phyloP scores from a whole-genome alignment of 1,140 invertebrate genomes.

The Listronotus oregonensis region DNA sequence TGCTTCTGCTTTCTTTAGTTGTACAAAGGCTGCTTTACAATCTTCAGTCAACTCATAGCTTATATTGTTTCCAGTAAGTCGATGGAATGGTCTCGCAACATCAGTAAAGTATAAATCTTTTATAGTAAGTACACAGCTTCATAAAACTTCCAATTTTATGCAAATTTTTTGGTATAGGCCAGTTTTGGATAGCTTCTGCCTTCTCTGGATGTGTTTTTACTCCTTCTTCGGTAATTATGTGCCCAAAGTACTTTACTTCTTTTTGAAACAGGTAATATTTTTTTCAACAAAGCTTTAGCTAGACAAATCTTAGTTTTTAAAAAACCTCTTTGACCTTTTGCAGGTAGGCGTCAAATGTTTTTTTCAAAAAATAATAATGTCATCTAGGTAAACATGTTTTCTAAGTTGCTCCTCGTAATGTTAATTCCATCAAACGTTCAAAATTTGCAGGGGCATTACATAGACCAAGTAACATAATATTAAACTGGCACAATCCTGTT shows the following conservation, averaged over 20 bases:
- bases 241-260: slow-evolving; percentile 54
- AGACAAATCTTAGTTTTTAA: too few species aligned
- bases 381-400: too few species aligned
- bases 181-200: slow-evolving; percentile 46
- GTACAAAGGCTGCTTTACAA: slow-evolving; percentile 10
- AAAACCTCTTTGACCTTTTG: too few species aligned
- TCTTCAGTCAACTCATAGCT: slow-evolving; percentile 21
- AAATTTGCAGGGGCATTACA: too few species aligned
- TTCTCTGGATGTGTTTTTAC: slow-evolving; percentile 53
- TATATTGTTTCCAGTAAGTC: slow-evolving; percentile 17
- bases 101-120: slow-evolving; percentile 43
- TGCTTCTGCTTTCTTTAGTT: too few species aligned
- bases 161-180: neutral
- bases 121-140: slow-evolving; percentile 47
- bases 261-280: slow-evolving; percentile 53
- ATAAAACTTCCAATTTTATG: slow-evolving; percentile 41
- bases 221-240: slow-evolving; percentile 52
- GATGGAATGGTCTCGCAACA: slow-evolving; percentile 41
- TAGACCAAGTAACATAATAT: too few species aligned
- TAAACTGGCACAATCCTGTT: too few species aligned
- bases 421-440: too few species aligned
- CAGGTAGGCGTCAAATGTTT: too few species aligned
- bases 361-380: too few species aligned
- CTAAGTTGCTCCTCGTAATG: too few species aligned
- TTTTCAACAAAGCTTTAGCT: slow-evolving; percentile 50